phyloP scores from a whole-genome alignment of 2,888 invertebrate genomes.

The Acanthosoma haemorrhoidale region DNA sequence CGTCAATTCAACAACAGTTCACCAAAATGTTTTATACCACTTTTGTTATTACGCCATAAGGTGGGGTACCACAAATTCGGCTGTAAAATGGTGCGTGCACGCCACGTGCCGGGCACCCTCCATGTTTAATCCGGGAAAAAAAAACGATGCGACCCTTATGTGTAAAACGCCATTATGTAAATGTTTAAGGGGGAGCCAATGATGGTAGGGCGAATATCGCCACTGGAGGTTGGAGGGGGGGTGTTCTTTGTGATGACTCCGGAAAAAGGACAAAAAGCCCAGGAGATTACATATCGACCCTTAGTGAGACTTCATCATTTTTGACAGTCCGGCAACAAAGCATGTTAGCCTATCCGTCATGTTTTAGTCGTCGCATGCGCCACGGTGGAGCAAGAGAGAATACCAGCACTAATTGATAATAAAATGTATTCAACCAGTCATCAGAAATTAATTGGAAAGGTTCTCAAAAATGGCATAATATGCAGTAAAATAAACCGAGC shows the following conservation, averaged over 20 bases:
- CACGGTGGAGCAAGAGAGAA: too few species aligned
- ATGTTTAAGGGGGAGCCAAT: conserved; percentile 6
- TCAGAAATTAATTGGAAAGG: too few species aligned
- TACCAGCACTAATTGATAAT: too few species aligned
- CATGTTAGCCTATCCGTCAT: not conserved
- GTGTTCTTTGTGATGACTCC: not conserved
- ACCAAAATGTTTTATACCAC: too few species aligned
- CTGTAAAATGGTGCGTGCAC: not conserved
- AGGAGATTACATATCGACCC: not conserved
- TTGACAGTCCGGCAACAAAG: not conserved
- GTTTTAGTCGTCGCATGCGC: too few species aligned
- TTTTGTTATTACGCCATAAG: too few species aligned
- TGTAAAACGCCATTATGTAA: conserved; percentile 12
- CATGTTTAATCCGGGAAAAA: conserved; percentile 5
- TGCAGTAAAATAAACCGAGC: too few species aligned
- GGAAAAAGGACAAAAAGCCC: not conserved
- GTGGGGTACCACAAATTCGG: too few species aligned
- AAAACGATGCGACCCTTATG: not conserved
- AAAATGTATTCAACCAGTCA: too few species aligned
- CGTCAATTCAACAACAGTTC: too few species aligned
- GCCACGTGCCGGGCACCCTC: not conserved
- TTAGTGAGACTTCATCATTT: not conserved
- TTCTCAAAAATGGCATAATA: too few species aligned
- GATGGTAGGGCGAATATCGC: not conserved
- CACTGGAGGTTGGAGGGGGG: too few species aligned